These are phyloP conservation scores for Panonychus citri DNA, from an alignment of 1,140 invertebrate genomes.

Conservation along the genomic window DNA sequence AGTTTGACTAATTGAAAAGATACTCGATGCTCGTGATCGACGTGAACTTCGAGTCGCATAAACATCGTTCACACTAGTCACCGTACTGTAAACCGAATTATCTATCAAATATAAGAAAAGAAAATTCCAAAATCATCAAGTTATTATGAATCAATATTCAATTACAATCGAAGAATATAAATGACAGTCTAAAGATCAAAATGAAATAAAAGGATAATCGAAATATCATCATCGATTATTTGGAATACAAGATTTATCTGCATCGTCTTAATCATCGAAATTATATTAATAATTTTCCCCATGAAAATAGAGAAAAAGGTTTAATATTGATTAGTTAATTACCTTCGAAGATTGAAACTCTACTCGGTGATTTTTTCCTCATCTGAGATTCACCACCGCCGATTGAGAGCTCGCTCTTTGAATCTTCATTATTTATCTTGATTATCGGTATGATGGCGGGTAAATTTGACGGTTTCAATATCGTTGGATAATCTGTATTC, in stretches of 20 bases:
- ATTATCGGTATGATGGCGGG: conserved; percentile 1
- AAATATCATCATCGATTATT: no score
- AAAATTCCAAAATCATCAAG: neutral
- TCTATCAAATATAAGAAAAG: neutral
- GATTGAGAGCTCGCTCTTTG: neutral
- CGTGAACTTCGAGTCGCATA: neutral
- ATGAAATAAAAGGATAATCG: no score
- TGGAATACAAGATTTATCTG: no score
- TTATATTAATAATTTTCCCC: neutral
- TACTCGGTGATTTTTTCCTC: neutral
- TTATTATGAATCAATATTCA: no score
- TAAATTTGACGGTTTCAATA: neutral
- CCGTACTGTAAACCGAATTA: conserved; percentile 1
- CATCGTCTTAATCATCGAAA: no score
- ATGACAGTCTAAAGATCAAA: no score
- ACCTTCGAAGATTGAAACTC: neutral
- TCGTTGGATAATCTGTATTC: neutral
- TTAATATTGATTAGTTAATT: no score
- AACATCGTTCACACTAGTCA: neutral
- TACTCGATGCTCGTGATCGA: neutral
- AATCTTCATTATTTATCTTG: neutral
- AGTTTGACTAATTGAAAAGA: conserved; percentile 1
- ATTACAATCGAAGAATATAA: no score
- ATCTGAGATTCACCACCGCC: neutral
- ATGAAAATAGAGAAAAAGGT: neutral